A percentile compares a stretch with the other conserved stretches of the same genome.
Evolutionary conservation across 2,888 invertebrate species (phyloP).

Genomic region (Megaustenia siamemsis): DNA sequence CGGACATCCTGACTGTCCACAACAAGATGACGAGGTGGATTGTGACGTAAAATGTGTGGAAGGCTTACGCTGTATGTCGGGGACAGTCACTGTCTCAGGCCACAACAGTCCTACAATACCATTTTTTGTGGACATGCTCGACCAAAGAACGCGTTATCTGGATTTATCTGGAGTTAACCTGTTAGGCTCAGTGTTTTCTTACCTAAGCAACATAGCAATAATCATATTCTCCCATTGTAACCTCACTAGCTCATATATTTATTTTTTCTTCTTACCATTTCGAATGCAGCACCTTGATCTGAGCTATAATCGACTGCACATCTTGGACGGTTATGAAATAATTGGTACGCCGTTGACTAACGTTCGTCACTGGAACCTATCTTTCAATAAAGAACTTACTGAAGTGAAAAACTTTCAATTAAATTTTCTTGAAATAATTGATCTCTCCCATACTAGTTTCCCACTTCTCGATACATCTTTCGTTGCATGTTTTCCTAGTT

Average conservation of each 20-base stretch:
- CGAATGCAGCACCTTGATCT: neutral
- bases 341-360: neutral
- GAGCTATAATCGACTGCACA: neutral
- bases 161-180: constrained; percentile 18
- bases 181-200: no score
- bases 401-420: no score
- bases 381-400: neutral
- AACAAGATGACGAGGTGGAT: constrained; percentile 60
- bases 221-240: constrained; percentile 12
- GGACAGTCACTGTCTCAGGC: constrained; percentile 42
- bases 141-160: neutral
- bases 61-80: constrained; percentile 55
- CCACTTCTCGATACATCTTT: neutral
- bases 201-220: no score
- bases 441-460: no score
- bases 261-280: no score
- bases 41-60: constrained; percentile 56
- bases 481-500: neutral
- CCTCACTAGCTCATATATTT: no score
- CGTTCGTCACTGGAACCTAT: neutral
- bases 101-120: neutral
- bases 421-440: neutral
- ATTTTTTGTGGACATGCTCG: constrained; percentile 32
- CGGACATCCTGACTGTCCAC: constrained; percentile 54
- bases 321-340: neutral